Evolutionary conservation across 2,888 invertebrate genomes (phyloP).

Genomic region (Thelaira solivaga): DNA sequence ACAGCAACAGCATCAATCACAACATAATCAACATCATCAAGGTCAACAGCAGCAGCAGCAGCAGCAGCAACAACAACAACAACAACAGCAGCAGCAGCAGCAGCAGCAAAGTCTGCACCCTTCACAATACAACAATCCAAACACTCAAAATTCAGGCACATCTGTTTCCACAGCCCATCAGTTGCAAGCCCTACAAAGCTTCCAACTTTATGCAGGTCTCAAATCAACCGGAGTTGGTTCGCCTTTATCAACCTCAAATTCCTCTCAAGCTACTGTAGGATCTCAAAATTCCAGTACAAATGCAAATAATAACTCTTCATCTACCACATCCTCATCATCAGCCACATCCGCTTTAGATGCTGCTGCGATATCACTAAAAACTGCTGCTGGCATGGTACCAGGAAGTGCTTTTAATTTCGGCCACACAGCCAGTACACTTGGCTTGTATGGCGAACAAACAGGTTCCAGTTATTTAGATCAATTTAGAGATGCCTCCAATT

Average conservation of each 20-base stretch:
- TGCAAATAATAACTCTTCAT: constrained; percentile 52
- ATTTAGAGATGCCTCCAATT: constrained; percentile 81
- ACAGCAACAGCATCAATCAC: constrained; percentile 58
- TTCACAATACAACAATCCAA: constrained; percentile 60
- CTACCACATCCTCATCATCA: constrained; percentile 61
- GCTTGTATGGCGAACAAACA: constrained; percentile 72
- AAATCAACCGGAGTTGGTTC: constrained; percentile 76
- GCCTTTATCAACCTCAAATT: constrained; percentile 65
- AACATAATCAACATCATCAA: constrained; percentile 48
- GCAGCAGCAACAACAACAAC: constrained; percentile 41
- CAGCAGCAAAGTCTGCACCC: constrained; percentile 66
- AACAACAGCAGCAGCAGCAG: constrained; percentile 62
- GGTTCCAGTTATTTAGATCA: constrained; percentile 84
- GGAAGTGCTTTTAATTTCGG: constrained; percentile 92
- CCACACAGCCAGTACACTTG: constrained; percentile 81
- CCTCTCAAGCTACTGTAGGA: constrained; percentile 59
- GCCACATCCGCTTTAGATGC: constrained; percentile 65
- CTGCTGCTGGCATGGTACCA: constrained; percentile 84
- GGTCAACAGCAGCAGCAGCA: constrained; percentile 65
- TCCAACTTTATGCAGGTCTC: constrained; percentile 80
- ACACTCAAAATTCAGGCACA: constrained; percentile 68
- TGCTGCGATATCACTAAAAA: constrained; percentile 81
- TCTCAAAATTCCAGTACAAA: constrained; percentile 65
- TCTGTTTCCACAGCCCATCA: constrained; percentile 72
- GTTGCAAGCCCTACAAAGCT: constrained; percentile 77